Evolutionary conservation across 2,113 vertebrate genomes (phyloP).

Genomic region (Pteropus alecto): DNA sequence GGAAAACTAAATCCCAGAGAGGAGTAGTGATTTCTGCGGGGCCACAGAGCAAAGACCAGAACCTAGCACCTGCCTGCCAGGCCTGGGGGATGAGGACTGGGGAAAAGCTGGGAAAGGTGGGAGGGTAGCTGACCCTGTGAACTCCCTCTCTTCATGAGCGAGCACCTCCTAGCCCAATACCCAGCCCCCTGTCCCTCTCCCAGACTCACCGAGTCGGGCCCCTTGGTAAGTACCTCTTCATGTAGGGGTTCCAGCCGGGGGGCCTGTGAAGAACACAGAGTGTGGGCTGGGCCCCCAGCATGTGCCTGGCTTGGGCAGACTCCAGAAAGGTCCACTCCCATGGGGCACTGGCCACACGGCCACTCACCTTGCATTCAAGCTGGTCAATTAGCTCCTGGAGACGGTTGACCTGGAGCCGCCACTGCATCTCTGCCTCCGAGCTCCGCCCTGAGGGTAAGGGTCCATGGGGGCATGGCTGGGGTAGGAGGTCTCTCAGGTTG

Average conservation of each 20-base stretch:
- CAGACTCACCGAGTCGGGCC: constrained; percentile 87
- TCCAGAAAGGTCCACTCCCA: background rate
- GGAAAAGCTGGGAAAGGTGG: background rate
- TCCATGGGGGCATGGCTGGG: background rate
- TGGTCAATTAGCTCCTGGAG: constrained; percentile 96
- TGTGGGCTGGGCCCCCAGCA: background rate
- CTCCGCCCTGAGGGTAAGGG: constrained; percentile 79
- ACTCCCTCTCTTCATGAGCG: background rate
- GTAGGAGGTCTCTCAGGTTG: background rate
- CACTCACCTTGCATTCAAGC: constrained; percentile 92
- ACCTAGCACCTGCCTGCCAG: background rate
- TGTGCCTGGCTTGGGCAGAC: background rate
- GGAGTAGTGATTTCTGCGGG: background rate
- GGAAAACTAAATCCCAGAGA: background rate
- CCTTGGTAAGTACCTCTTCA: constrained; percentile 85
- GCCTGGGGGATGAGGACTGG: background rate
- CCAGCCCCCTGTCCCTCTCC: background rate
- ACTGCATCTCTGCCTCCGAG: constrained; percentile 88
- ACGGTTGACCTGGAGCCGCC: constrained; percentile 93
- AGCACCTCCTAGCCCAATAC: background rate
- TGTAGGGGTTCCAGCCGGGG: constrained; percentile 92
- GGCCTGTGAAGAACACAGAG: constrained; percentile 77
- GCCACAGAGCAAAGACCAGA: background rate
- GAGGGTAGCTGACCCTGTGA: background rate
- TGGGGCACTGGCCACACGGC: background rate